Base-by-base conservation (phyloP, 2,888 invertebrate species). In the Trissonchulus latispiculum region DNA sequence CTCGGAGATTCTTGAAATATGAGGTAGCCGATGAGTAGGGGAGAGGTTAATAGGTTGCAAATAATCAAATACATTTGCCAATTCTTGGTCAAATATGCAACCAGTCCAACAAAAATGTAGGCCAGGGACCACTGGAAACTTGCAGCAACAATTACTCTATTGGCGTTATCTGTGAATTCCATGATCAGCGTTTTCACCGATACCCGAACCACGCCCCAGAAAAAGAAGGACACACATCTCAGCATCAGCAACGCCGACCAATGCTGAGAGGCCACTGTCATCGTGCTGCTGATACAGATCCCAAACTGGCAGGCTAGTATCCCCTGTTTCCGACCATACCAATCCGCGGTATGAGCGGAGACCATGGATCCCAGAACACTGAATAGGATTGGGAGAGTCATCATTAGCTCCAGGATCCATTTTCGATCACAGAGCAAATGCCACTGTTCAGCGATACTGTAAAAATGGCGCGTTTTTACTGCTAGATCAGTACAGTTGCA, bases 11-110 rank as follows among this genome's bases (percentile, higher is more conserved):
- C 69, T 2, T 33, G 69, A 69, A 69, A 69, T 28, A 69, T 35
- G 33, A 69, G 32, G 32, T 33, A 69, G 23, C 29, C 29, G 23
- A 69, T 31, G 23, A 69, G 32, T 18, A 69, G 33, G 18, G 69
- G 69, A 3, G 69, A 28, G 15, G n/a, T n/a, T n/a, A 69, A 18
- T 28, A 69, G 15, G 32, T 69, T 69, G 35, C 29, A 33, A 28
- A 69, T 69, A 15, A 69, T 69, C 69, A 69, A n/a, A 69, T 69
- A 69, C 69, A 69, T 69, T 28, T 33, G 69, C 69, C 69, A 69
- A n/a, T 69, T 31, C n/a, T 33, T 33, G 35, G 69, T 69, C 32
- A 69, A 28, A 69, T 69, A 69, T 32, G 69, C 69, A n/a, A 69
- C 35, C 8, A 69, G 32, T 15, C 32, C 69, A 8, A 69, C 32